Percentiles rank a stretch among this genome's conserved stretches.
phyloP scores from a whole-genome alignment of 1,140 invertebrate species.

The Panagrolaimus sp. region DNA sequence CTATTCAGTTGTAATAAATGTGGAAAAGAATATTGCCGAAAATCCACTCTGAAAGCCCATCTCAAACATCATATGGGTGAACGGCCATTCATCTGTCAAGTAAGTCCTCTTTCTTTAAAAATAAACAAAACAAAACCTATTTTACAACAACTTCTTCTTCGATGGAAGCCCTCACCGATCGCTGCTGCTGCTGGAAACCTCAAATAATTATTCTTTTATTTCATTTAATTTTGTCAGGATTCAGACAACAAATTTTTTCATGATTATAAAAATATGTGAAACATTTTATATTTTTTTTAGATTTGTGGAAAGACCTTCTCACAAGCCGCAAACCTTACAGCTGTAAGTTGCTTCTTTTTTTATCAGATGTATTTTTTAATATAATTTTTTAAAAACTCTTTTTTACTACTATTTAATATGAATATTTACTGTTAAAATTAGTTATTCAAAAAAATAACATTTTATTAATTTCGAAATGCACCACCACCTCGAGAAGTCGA shows the following conservation, averaged over 20 bases:
- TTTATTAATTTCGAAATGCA: too few species aligned
- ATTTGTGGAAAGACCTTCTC: slow-evolving; percentile 69
- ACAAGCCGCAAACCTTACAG: slow-evolving; percentile 69
- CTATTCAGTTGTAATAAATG: not conserved
- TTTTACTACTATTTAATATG: too few species aligned
- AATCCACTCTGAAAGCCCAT: slow-evolving; percentile 51
- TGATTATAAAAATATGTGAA: not conserved
- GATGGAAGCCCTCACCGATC: slow-evolving; percentile 21
- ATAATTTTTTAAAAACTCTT: too few species aligned
- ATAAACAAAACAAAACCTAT: not conserved
- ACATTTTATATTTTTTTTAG: slow-evolving; percentile 56
- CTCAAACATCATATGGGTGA: slow-evolving; percentile 46
- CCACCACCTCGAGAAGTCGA: too few species aligned
- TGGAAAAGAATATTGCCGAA: slow-evolving; percentile 35
- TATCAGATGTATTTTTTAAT: too few species aligned
- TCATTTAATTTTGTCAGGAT: slow-evolving; percentile 6
- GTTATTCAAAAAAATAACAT: too few species aligned
- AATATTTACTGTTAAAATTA: too few species aligned
- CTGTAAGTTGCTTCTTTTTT: slow-evolving; percentile 37
- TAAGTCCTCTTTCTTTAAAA: slow-evolving; percentile 15
- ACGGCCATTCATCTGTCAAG: slow-evolving; percentile 47
- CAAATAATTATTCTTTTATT: not conserved
- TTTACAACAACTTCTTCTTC: not conserved
- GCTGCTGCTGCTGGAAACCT: slow-evolving; percentile 16
- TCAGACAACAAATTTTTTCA: slow-evolving; percentile 13